Conservation (phyloP, 2,113 vertebrate genomes). For the Fregetta grallaria region DNA sequence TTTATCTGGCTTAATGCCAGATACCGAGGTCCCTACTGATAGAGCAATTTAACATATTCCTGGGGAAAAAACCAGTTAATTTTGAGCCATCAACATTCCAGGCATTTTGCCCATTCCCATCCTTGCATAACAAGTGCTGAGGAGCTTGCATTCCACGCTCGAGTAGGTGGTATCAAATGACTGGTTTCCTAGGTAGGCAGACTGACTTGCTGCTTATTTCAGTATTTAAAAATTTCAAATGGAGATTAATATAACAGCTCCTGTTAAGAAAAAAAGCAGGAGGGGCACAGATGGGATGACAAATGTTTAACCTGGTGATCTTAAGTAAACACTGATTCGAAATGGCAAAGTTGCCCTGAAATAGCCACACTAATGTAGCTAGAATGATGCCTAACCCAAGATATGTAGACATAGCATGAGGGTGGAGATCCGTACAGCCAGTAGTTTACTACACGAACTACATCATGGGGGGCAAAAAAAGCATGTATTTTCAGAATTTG, state of each 20-base stretch:
- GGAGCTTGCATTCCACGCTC: constrained; percentile 8
- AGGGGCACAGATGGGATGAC: neutral
- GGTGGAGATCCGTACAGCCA: neutral
- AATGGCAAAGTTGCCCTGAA: neutral
- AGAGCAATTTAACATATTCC: neutral
- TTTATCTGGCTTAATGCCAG: neutral
- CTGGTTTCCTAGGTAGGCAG: constrained; percentile 21
- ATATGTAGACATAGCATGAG: neutral
- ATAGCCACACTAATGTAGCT: neutral
- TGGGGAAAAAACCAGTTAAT: constrained; percentile 33
- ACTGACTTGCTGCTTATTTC: neutral
- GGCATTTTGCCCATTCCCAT: constrained; percentile 50
- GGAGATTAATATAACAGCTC: neutral
- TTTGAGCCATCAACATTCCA: constrained; percentile 36
- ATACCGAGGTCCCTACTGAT: neutral
- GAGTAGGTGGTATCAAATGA: constrained; percentile 22
- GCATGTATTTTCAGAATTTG: neutral
- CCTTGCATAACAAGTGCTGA: constrained; percentile 22
- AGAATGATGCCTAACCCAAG: neutral
- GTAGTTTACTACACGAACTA: neutral
- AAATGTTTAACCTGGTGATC: neutral
- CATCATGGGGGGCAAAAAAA: neutral
- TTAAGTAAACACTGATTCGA: neutral
- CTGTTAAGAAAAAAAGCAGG: neutral
- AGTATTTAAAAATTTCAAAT: neutral